These are phyloP conservation scores for Gephyroberyx darwinii DNA, from an alignment of 2,797 vertebrate species.

Conservation along the genomic window DNA sequence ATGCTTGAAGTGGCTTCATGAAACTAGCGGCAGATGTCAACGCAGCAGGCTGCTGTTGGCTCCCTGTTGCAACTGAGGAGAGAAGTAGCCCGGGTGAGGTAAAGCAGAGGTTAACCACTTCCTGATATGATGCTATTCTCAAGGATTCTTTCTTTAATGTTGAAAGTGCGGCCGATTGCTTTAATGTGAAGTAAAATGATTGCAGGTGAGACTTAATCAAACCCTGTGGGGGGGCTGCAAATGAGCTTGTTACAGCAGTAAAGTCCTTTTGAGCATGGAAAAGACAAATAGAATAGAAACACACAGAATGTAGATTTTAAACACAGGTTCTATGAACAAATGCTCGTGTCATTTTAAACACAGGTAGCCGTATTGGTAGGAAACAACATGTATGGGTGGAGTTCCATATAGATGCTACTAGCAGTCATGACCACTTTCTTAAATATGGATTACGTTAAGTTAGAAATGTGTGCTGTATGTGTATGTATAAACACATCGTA, in stretches of 20 bases:
- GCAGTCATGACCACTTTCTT: no score
- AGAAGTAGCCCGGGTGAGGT: constrained; percentile 22
- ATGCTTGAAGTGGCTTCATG: constrained; percentile 57
- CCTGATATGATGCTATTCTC: constrained; percentile 47
- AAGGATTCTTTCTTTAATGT: constrained; percentile 29
- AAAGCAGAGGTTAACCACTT: constrained; percentile 33
- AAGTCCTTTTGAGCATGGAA: not conserved
- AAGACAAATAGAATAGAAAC: constrained; percentile 11
- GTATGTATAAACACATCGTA: no score
- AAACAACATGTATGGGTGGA: not conserved
- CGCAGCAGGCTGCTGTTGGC: constrained; percentile 45
- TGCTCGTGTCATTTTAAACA: not conserved
- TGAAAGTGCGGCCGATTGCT: constrained; percentile 39
- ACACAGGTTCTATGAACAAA: not conserved
- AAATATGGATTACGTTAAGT: no score
- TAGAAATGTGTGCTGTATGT: no score
- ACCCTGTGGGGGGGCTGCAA: constrained; percentile 11
- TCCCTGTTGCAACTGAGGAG: constrained; percentile 48
- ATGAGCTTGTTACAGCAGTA: constrained; percentile 27
- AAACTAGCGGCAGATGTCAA: constrained; percentile 48
- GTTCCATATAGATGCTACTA: no score
- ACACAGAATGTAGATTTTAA: not conserved
- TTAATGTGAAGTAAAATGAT: constrained; percentile 49
- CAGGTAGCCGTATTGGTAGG: not conserved
- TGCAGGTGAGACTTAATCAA: constrained; percentile 45